Evolutionary conservation across 2,888 invertebrate genomes (phyloP), one percentile per base, ranked within the genome.

Genomic region (Artemia sp.): DNA sequence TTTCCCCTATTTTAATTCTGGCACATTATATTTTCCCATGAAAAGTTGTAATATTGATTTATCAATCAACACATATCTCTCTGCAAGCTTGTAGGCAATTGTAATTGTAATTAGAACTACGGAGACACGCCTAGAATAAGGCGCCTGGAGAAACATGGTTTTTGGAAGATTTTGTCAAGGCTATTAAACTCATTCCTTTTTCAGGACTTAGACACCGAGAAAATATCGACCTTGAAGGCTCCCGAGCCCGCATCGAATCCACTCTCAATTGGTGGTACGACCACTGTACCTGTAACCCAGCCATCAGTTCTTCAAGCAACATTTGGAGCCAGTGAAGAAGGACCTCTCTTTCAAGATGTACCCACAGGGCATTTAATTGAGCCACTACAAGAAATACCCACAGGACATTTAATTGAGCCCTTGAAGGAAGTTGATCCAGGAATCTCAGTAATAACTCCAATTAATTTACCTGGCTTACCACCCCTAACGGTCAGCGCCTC

Each of bases 401-500:
- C n/a, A 51, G 52, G 14, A 10, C 11, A 12, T 11, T 10, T 52
- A 12, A 50, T 51, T 67, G 50, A 12, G 24, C 67, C 14, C 24
- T n/a, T 50, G 38, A 1, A 67, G 71, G 11, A 68, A 72, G 5
- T 74, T 74, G 3, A 75, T 77, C 14, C 74, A 78, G 19, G 77
- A 76, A n/a, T 74, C 76, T 74, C 78, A 52, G 82, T 86, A 14
- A 83, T 85, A 51, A 87, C 86, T 0, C 86, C 87, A 0, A 84
- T 87, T 67, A 84, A 85, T 12, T 78, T 88, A 73, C 88, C 87
- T 51, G 88, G 88, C 52, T 86, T 88, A 87, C 88, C 89, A 24
- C 86, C 88, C 12, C 85, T 89, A 72, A 88, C 87, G 19, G 88
- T 88, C 12, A 87, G 86, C 74, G 86, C 87, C 19, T 85, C 85